Conservation (phyloP, 2,797 vertebrate species). For the Linurgus olivaceus region DNA sequence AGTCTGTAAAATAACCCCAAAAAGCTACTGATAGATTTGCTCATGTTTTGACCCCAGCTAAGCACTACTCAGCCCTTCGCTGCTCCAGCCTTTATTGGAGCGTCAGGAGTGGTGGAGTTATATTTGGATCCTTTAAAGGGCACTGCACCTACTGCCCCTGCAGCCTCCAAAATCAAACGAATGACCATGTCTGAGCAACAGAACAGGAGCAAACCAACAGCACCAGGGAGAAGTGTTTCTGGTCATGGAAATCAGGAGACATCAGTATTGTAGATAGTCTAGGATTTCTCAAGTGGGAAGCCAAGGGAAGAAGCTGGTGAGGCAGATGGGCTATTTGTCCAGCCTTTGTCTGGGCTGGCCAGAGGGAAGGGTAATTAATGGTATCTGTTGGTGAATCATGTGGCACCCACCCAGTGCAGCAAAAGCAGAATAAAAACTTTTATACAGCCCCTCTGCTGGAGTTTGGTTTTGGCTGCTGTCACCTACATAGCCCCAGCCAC, state of each 20-base stretch:
- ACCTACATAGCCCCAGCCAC: rapidly evolving
- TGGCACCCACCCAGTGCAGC: background rate
- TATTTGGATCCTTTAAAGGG: background rate
- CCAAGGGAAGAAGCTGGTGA: background rate
- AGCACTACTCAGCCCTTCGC: rapidly evolving
- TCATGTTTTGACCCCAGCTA: background rate
- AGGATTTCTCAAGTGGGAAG: background rate
- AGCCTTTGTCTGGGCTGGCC: background rate
- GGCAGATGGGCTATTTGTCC: background rate
- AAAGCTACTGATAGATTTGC: background rate
- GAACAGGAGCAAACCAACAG: background rate
- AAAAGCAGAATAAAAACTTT: background rate
- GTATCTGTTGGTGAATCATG: background rate
- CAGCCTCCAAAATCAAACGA: background rate
- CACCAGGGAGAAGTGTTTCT: background rate
- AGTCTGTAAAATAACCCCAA: background rate
- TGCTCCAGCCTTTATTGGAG: background rate
- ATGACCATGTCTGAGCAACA: background rate
- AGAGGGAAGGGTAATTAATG: background rate
- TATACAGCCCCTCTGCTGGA: rapidly evolving
- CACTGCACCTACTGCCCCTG: background rate
- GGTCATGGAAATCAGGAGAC: background rate
- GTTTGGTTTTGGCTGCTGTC: background rate
- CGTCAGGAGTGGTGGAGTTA: background rate
- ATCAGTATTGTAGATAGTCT: background rate